Evolutionary conservation across 2,113 vertebrate genomes (phyloP).

Genomic region (Puma concolor): DNA sequence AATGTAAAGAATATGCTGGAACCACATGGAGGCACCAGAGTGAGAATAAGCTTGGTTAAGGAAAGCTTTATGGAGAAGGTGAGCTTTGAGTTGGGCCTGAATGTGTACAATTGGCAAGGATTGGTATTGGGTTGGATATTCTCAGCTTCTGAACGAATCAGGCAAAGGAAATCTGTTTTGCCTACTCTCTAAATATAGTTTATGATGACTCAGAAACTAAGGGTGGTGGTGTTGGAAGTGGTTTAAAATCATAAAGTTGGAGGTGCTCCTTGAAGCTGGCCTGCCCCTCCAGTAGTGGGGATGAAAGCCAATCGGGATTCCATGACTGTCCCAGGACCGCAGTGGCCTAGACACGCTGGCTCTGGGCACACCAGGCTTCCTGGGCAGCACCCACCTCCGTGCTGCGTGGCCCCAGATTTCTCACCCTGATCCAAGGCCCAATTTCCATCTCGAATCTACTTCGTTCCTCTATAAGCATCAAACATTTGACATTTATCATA

Average conservation of each 20-base stretch:
- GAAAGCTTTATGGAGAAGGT: background rate
- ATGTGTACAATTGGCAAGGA: background rate
- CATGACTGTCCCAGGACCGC: background rate
- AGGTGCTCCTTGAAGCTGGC: background rate
- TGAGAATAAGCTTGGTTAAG: background rate
- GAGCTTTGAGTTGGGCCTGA: background rate
- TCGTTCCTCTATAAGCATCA: slow-evolving; percentile 67
- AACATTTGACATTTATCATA: slow-evolving; percentile 87
- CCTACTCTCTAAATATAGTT: background rate
- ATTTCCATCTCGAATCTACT: background rate
- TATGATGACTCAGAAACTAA: background rate
- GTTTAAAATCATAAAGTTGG: background rate
- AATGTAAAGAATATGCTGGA: background rate
- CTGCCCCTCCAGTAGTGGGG: background rate
- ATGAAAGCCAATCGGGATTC: background rate
- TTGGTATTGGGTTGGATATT: background rate
- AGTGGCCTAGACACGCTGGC: background rate
- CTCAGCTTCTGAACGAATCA: background rate
- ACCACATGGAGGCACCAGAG: background rate
- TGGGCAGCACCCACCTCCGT: background rate
- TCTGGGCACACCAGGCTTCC: background rate
- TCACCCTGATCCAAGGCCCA: background rate
- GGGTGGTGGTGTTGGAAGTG: background rate
- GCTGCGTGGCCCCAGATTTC: background rate
- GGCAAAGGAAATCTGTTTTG: background rate